Evolutionary conservation across 2,113 vertebrate species (phyloP), one percentile per base, ranked within the genome.

Genomic region (Brienomyrus brachyistius): DNA sequence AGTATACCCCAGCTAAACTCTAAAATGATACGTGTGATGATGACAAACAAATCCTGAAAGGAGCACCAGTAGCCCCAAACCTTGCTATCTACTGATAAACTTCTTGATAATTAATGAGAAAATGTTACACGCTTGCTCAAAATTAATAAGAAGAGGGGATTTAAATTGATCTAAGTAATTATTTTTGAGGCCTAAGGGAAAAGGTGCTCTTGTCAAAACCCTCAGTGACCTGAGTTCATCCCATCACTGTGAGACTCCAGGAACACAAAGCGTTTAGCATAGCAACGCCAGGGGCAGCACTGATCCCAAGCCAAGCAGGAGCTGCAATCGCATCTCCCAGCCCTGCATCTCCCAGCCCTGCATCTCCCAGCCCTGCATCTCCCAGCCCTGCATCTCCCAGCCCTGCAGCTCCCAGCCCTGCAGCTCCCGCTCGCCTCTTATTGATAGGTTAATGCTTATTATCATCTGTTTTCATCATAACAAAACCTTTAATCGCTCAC

Each of bases 171-270:
- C 85, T 4, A 40, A 87, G 85, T 87, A 88, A 88, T 88, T 48
- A 89, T 85, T 89, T 89, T 89, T 45, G 80, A 27, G 31, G 35
- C 52, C 89, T 85, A 27, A 87, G 52, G 89, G 89, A 80, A 85
- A 43, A 50, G 40, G n/a, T 89, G 50, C 66, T 82, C 74, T 82
- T 89, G 88, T 89, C 70, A 89, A 35, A 47, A n/a, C 13, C 35
- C 43, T 15, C 5, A 0, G 85, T 50, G 85, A 54, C 27, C n/a
- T 56, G 85, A 31, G 51, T 54, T 87, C 45, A 27, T 23, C 47
- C 23, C 4, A 21, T 86, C 4, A 31, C 51, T 21, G 50, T 7
- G 85, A 27, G n/a, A 11, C 51, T 35, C 50, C 4, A 35, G 85
- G n/a, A 56, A 31, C 85, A 87, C 0, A 48, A n/a, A 4, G 52